Evolutionary conservation across 2,113 vertebrate genomes (phyloP).

Genomic region (Cebidichthys violaceus): DNA sequence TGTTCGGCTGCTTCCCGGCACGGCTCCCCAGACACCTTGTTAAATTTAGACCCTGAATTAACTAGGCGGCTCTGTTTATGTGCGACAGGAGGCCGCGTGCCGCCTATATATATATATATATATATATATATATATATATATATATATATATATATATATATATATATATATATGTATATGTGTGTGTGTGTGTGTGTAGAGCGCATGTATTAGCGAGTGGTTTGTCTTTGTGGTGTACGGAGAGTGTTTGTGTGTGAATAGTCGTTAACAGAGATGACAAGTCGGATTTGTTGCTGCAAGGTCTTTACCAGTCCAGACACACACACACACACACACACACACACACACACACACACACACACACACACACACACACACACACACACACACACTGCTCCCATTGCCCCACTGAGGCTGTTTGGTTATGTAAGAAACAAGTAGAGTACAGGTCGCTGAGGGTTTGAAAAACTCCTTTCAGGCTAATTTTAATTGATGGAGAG

Average conservation of each 20-base stretch:
- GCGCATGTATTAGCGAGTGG: constrained; percentile 26
- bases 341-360: too few species aligned
- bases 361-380: too few species aligned
- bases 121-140: too few species aligned
- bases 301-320: constrained; percentile 44
- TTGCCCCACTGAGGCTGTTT: constrained; percentile 36
- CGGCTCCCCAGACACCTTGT: constrained; percentile 73
- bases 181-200: too few species aligned
- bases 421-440: constrained; percentile 69
- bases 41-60: constrained; percentile 76
- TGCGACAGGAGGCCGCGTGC: constrained; percentile 20
- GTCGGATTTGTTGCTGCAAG: constrained; percentile 41
- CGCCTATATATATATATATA: too few species aligned
- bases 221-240: constrained; percentile 6
- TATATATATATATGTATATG: too few species aligned
- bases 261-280: constrained; percentile 40
- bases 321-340: too few species aligned
- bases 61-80: constrained; percentile 57
- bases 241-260: not conserved
- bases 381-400: constrained; percentile 8
- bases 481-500: constrained; percentile 73
- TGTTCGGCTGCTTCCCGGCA: constrained; percentile 64
- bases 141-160: too few species aligned
- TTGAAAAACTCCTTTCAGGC: constrained; percentile 61
- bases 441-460: constrained; percentile 54